A percentile compares a stretch with the other conserved stretches of the same genome.
Conservation (phyloP, 2,888 invertebrate genomes). For the Syrista parreyssii region DNA sequence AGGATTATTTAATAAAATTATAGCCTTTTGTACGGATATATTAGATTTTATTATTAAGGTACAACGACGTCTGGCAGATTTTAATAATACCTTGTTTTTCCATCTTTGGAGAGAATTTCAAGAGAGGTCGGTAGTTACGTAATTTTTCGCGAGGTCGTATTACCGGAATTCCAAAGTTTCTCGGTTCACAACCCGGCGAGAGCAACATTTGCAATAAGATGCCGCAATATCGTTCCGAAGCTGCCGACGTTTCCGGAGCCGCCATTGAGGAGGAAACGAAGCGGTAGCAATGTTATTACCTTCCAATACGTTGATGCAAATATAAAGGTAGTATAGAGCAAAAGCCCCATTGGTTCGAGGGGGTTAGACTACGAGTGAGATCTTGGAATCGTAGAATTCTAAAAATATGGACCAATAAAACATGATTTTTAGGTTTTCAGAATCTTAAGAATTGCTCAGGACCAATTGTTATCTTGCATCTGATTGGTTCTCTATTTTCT, state of each 20-base stretch:
- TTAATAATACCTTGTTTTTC: neutral
- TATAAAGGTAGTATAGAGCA: neutral
- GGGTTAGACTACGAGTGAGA: neutral
- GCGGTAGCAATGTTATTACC: neutral
- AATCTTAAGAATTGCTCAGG: neutral
- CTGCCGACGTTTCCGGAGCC: neutral
- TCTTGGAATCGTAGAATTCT: neutral
- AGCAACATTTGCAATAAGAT: neutral
- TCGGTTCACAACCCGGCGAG: neutral
- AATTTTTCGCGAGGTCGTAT: neutral
- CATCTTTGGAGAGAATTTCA: neutral
- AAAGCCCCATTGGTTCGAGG: neutral
- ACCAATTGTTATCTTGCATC: neutral
- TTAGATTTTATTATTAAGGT: neutral
- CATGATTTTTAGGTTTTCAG: neutral
- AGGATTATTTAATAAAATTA: neutral
- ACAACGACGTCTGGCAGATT: neutral
- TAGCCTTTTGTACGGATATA: neutral
- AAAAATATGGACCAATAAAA: neutral
- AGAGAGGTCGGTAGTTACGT: neutral
- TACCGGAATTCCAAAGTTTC: neutral
- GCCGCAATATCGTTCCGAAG: neutral
- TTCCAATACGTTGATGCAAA: constrained; percentile 1
- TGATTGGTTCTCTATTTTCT: neutral
- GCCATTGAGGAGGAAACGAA: neutral